phyloP scores from a whole-genome alignment of 2,113 vertebrate genomes.

The Phalacrocorax aristotelis region DNA sequence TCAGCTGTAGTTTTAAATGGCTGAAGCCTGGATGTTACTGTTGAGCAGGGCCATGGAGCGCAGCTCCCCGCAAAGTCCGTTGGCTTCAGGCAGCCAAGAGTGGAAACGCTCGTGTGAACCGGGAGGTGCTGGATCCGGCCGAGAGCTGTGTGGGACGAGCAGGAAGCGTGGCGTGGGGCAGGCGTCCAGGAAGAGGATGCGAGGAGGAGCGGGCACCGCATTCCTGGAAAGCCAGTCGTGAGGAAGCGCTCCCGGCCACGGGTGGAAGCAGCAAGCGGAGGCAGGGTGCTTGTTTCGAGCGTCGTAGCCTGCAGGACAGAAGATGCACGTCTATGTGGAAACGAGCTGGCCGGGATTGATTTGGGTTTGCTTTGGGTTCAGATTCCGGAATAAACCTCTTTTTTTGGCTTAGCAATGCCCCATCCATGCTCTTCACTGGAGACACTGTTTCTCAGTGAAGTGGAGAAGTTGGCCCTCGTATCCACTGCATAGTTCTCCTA shows the following conservation, averaged over 20 bases:
- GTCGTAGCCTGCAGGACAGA: background rate
- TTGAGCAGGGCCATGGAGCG: background rate
- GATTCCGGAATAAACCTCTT: background rate
- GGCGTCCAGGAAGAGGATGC: background rate
- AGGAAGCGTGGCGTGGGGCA: conserved; percentile 19
- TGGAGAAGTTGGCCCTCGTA: background rate
- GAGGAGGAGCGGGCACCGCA: background rate
- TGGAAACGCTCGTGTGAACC: background rate
- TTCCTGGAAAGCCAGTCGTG: conserved; percentile 32
- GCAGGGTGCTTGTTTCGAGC: background rate
- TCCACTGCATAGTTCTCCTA: background rate
- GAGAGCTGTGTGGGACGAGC: background rate
- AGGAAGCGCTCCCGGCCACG: background rate
- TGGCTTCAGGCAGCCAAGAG: background rate
- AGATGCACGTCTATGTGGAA: background rate
- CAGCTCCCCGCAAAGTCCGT: background rate
- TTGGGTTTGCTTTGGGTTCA: background rate
- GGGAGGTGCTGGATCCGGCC: background rate
- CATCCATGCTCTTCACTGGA: background rate
- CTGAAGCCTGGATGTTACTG: background rate
- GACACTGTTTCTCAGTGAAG: background rate
- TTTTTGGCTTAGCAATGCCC: background rate
- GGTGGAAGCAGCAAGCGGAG: accelerated
- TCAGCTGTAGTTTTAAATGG: background rate
- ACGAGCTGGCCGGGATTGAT: accelerated